A percentile compares a stretch with the other conserved stretches of the same genome.
Evolutionary conservation across 2,888 invertebrate species (phyloP).

Genomic region (Stenichneumon culpator): DNA sequence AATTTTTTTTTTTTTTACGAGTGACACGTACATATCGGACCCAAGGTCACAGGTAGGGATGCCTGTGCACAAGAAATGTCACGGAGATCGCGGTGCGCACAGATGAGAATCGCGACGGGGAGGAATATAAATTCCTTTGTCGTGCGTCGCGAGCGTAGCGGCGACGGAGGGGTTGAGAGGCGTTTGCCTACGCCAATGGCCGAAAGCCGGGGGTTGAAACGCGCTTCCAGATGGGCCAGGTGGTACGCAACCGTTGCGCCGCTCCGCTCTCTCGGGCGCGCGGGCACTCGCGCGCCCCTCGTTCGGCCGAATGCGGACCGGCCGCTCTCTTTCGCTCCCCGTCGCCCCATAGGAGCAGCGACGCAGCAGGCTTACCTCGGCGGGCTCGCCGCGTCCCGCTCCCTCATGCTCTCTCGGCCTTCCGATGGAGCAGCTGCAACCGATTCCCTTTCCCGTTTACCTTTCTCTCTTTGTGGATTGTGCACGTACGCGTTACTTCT

Average conservation of each 20-base stretch:
- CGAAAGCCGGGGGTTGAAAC: slow-evolving; percentile 31
- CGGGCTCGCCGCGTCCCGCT: slow-evolving; percentile 7
- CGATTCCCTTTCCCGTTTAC: slow-evolving; percentile 53
- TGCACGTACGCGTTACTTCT: slow-evolving; percentile 53
- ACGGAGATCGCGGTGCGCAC: slow-evolving; percentile 20
- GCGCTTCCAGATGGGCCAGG: slow-evolving; percentile 77
- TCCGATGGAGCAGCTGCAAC: slow-evolving; percentile 63
- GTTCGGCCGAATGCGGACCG: slow-evolving; percentile 59
- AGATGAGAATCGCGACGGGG: neutral
- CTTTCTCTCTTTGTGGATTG: slow-evolving; percentile 31
- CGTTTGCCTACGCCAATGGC: slow-evolving; percentile 46
- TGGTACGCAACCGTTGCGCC: slow-evolving; percentile 82
- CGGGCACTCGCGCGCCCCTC: slow-evolving; percentile 9
- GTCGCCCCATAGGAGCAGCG: neutral
- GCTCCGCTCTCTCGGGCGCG: slow-evolving; percentile 68
- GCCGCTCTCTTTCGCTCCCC: slow-evolving; percentile 66
- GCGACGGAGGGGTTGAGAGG: slow-evolving; percentile 18
- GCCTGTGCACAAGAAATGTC: slow-evolving; percentile 47
- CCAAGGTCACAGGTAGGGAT: no score
- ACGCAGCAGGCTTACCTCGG: slow-evolving; percentile 35
- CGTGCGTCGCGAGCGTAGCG: slow-evolving; percentile 8
- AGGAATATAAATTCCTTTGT: slow-evolving; percentile 62
- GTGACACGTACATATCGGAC: no score
- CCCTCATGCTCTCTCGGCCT: slow-evolving; percentile 10
- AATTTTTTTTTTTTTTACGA: no score